Conservation (phyloP, 64 coral and sea anemone species). For the Dendrophyllia cribrosa region DNA sequence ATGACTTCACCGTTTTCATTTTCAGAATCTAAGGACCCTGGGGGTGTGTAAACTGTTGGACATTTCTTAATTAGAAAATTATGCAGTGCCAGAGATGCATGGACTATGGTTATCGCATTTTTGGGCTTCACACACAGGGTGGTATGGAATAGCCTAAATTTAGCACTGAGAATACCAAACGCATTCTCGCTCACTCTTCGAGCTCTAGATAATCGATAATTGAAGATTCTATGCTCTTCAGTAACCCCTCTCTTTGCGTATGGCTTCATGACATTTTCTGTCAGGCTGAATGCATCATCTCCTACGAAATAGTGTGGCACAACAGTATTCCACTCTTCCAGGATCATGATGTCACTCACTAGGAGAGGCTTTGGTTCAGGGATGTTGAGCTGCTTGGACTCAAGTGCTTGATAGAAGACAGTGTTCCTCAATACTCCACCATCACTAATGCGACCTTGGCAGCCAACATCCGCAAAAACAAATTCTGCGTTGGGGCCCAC, state of each 20-base stretch:
- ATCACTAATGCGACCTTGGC: slow-evolving; percentile 73
- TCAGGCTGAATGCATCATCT: too few relatives aligned
- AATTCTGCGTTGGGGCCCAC: slow-evolving; percentile 54
- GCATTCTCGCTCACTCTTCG: slow-evolving; percentile 63
- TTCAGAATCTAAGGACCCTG: slow-evolving; percentile 36
- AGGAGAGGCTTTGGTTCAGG: too few relatives aligned
- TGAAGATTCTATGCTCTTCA: too few relatives aligned
- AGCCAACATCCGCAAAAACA: slow-evolving; percentile 64
- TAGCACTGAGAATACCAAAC: slow-evolving; percentile 52
- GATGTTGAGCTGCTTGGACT: not conserved
- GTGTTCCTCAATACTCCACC: slow-evolving; percentile 60
- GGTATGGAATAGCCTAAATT: slow-evolving; percentile 51
- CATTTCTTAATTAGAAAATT: slow-evolving; percentile 37
- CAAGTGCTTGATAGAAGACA: slow-evolving; percentile 15
- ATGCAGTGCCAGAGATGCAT: slow-evolving; percentile 48
- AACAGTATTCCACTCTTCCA: too few relatives aligned
- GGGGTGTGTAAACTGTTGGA: slow-evolving; percentile 22
- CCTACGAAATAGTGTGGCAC: too few relatives aligned
- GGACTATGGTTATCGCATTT: slow-evolving; percentile 49
- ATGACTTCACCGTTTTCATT: slow-evolving; percentile 27
- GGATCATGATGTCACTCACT: too few relatives aligned
- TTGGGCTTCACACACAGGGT: slow-evolving; percentile 49
- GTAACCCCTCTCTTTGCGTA: too few relatives aligned
- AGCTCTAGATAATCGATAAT: slow-evolving; percentile 17
- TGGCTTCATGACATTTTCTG: too few relatives aligned